These are phyloP conservation scores for Halcyon chelicuti DNA, from an alignment of 2,797 vertebrate genomes.

Conservation along the genomic window DNA sequence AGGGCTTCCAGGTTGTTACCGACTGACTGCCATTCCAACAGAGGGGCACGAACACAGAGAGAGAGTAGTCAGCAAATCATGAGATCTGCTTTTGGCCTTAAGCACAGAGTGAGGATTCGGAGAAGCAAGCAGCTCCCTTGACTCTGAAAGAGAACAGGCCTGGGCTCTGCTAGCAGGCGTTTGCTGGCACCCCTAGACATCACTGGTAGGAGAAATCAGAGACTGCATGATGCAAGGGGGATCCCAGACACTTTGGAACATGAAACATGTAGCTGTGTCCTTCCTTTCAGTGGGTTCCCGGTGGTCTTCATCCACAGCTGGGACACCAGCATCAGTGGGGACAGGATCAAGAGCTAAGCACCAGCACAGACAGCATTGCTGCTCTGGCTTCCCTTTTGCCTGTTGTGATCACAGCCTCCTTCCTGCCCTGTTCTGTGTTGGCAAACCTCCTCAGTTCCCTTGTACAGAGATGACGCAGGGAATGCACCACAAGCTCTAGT, in stretches of 20 bases:
- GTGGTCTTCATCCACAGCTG: background rate
- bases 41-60: background rate
- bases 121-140: background rate
- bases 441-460: background rate
- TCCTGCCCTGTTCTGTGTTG: fast-evolving
- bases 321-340: too few relatives aligned
- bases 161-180: background rate
- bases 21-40: background rate
- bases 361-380: background rate
- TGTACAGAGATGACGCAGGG: background rate
- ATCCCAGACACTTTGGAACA: background rate
- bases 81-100: background rate
- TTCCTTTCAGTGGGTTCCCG: background rate
- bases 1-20: background rate
- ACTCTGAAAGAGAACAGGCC: background rate
- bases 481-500: background rate
- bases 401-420: background rate
- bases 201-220: background rate
- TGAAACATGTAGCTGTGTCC: background rate
- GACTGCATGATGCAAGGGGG: background rate
- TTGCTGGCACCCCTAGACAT: background rate
- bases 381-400: background rate
- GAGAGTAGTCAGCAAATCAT: background rate
- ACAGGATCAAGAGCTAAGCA: background rate
- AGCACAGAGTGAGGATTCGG: background rate